Base-by-base conservation (phyloP, 2,113 vertebrate species). In the Raja brachyura region DNA sequence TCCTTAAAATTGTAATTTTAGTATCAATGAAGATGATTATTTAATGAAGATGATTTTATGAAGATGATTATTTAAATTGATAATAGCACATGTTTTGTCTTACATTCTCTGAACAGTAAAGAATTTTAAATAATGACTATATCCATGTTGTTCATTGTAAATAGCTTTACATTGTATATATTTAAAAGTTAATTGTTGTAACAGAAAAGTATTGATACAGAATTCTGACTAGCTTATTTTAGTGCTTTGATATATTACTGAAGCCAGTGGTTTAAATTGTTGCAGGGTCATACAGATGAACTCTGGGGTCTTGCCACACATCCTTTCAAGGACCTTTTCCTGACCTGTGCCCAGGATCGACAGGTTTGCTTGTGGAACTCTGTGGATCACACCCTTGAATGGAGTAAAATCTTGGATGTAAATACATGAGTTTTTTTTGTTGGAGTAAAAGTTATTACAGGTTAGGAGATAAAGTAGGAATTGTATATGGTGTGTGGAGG, bases 271-370 rank as follows among this genome's bases (percentile, higher is more conserved):
- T 73, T 73, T 92, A 6, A 25, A 48, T 74, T 73, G 22, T 92
- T 33, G 9, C 94, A 99, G 98, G 99, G 99, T 93, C 99, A 99
- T 96, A 99, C 98, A 48, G 99, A 99, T 93, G 99, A 99, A 94
- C 97, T 99, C 86, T 99, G 98, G 99, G 99, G 99, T 94, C 94
- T 99, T 94, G 98, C 98, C 33, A 96, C 98, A 70, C 99, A 99
- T 95, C 99, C 99, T 3, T 99, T 97, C 96, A 98, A 96, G 95
- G 96, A 97, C 14, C 94, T 98, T 94, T 98, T 99, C 93, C 97
- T 99, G 95, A 98, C 97, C 0, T 99, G 99, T 93, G 99, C 98
- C 93, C 98, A 99, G 96, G 98, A 99, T 95, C 97, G 98, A 70
- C 97, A 98, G 94, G 98, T 99, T 93, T 99, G 98, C 93, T 96